Evolutionary conservation across 2,113 vertebrate species (phyloP), one percentile per base, ranked within the genome.

Genomic region (Ptilonorhynchus violaceus): DNA sequence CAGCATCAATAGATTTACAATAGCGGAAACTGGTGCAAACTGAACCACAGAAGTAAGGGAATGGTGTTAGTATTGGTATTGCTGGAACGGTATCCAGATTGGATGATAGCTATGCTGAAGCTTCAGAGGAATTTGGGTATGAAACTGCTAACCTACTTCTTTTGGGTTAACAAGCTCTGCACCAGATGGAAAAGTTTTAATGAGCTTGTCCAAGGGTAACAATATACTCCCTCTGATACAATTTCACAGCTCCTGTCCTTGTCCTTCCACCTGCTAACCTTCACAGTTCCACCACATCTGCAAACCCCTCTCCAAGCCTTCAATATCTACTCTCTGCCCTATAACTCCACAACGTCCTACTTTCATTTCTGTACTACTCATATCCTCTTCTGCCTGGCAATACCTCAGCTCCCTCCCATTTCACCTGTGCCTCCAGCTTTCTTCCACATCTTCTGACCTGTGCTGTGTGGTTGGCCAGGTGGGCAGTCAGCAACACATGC

Each of bases 261-360:
- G 27, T 28, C 16, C 23, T 78, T 64, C 58, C 37, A 58, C 28
- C 58, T 18, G 23, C 19, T 50, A 13, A 41, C 27, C 23, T 2
- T 83, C 73, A 52, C 2, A 2, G 52, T 16, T 80, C 22, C 17
- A 67, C 27, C n/a, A 20, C 0, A 0, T 35, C 47, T 68, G 44
- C 23, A 37, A 53, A 39, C 9, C 31, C 13, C 7, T 20, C 6
- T 85, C 49, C 53, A 59, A 68, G 15, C 13, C 39, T 59, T 63
- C 78, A 33, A 2, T 37, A 53, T 58, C 42, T 87, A 19, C 53
- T 52, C 28, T n/a, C 2, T 60, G 25, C 42, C 42, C 59, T 14
- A 37, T 4, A 76, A 68, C 35, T 12, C 8, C 67, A 37, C 44
- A 56, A 11, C 10, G 70, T 33, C 42, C 42, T 47, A 30, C 3